phyloP scores from a whole-genome alignment of 2,797 vertebrate species.

The Enteromius treurensis region DNA sequence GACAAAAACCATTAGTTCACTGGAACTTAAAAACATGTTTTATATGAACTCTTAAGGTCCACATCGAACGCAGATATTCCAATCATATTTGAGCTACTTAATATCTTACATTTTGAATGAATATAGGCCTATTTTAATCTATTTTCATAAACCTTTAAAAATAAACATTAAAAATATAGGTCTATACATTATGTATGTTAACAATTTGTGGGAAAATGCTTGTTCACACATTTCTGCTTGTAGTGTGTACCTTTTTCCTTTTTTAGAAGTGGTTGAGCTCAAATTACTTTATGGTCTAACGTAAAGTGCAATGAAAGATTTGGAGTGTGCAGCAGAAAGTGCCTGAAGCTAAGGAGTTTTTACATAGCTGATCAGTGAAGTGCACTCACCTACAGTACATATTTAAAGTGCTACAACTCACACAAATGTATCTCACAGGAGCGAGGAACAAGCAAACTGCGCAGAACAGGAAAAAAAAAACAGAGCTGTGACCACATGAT shows the following conservation, averaged over 20 bases:
- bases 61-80: background rate
- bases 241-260: background rate
- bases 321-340: constrained; percentile 20
- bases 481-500: background rate
- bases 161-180: background rate
- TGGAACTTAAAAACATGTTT: background rate
- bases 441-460: background rate
- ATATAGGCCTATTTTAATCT: background rate
- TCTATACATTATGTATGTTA: background rate
- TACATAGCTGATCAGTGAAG: constrained; percentile 13
- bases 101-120: background rate
- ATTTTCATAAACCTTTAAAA: background rate
- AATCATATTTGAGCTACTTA: background rate
- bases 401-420: constrained; percentile 12
- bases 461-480: constrained; percentile 1
- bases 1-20: background rate
- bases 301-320: background rate
- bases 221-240: background rate
- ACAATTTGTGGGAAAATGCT: constrained; percentile 2
- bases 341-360: constrained; percentile 19
- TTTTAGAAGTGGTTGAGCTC: constrained; percentile 4
- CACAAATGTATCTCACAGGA: background rate
- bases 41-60: background rate
- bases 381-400: constrained; percentile 2
- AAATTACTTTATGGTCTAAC: constrained; percentile 16